Percentiles rank a stretch among this genome's conserved stretches.
Evolutionary conservation across 2,888 invertebrate species (phyloP).

Genomic region (Asteroscopus sphinx): DNA sequence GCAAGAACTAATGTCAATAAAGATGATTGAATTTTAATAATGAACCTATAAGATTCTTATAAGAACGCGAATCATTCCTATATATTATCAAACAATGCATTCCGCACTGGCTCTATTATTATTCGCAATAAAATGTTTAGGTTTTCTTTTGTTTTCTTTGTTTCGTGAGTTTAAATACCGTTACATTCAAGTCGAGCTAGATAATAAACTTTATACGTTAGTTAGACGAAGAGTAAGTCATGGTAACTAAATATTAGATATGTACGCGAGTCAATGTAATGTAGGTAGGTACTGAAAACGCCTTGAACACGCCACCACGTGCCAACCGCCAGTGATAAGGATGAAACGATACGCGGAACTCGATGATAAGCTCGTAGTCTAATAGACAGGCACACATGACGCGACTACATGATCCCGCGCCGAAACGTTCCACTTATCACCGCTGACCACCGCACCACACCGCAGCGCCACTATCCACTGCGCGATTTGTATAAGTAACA

Average conservation of each 20-base stretch:
- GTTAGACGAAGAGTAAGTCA: conserved; percentile 5
- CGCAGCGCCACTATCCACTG: conserved; percentile 24
- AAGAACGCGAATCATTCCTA: conserved; percentile 12
- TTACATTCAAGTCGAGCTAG: not conserved
- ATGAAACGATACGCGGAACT: conserved; percentile 55
- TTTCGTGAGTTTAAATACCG: not conserved
- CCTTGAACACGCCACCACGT: conserved; percentile 52
- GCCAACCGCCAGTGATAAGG: conserved; percentile 57
- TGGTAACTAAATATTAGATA: conserved; percentile 37
- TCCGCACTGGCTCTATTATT: conserved; percentile 10
- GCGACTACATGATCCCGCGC: conserved; percentile 33
- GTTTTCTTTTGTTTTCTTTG: conserved; percentile 21
- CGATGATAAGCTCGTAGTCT: conserved; percentile 57
- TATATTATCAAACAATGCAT: conserved; percentile 34
- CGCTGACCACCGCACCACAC: too few relatives aligned
- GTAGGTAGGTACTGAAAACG: conserved; percentile 53
- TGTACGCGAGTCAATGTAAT: conserved; percentile 21
- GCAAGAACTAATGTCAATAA: not conserved
- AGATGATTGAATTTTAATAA: conserved; percentile 4
- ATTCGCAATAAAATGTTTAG: not conserved
- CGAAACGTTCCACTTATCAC: conserved; percentile 32
- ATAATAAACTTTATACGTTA: conserved; percentile 3
- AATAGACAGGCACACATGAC: conserved; percentile 35
- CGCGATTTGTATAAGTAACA: conserved; percentile 12
- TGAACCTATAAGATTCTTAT: conserved; percentile 20